Percentiles rank a stretch among this genome's conserved stretches.
phyloP scores from a whole-genome alignment of 2,113 vertebrate species.

The Scomber scombrus region DNA sequence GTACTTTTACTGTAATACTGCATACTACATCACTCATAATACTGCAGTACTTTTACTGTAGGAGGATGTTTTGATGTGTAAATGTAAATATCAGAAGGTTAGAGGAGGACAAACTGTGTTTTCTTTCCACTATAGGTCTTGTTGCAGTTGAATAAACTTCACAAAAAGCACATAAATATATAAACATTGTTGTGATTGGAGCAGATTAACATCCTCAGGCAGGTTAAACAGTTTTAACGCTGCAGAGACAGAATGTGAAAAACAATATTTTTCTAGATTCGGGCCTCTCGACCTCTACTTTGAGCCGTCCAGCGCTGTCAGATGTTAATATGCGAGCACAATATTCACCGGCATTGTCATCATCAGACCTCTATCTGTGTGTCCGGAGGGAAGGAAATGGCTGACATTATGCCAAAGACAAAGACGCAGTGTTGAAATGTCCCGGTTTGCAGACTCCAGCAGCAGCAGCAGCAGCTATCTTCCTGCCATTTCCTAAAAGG shows the following conservation, averaged over 20 bases:
- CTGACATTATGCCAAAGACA: conserved; percentile 61
- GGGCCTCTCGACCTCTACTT: not conserved
- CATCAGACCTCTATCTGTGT: conserved; percentile 25
- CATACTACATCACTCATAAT: too few species aligned
- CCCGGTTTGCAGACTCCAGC: conserved; percentile 28
- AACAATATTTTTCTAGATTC: not conserved
- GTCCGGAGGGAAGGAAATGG: conserved; percentile 5
- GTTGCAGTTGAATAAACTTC: not conserved
- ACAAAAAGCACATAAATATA: not conserved
- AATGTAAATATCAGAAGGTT: too few species aligned
- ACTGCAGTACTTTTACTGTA: too few species aligned
- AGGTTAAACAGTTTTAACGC: conserved; percentile 20
- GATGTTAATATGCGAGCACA: conserved; percentile 4
- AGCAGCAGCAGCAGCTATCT: conserved; percentile 60
- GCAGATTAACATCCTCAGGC: not conserved
- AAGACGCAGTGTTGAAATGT: conserved; percentile 43
- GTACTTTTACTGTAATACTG: too few species aligned
- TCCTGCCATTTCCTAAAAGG: conserved; percentile 76
- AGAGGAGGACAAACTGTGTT: not conserved
- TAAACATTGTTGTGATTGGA: not conserved
- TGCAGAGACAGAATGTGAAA: not conserved
- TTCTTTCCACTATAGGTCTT: not conserved
- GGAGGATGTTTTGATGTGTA: too few species aligned
- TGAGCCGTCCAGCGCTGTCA: not conserved
- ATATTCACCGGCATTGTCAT: conserved; percentile 25